phyloP scores from a whole-genome alignment of 1,140 invertebrate species.

The Trichoplusia ni region DNA sequence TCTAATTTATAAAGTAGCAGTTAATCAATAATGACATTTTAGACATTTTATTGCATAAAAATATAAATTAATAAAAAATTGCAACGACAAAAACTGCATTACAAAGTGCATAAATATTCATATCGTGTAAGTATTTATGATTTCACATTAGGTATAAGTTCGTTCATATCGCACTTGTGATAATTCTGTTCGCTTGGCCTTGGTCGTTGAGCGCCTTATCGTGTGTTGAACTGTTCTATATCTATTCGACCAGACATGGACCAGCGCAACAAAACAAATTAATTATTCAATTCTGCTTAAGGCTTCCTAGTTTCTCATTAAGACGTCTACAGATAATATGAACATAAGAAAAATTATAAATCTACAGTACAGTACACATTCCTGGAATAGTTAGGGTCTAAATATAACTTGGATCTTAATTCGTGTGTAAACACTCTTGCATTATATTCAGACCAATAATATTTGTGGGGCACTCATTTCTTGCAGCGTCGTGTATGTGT shows the following conservation, averaged over 20 bases:
- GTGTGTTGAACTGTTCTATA: constrained; percentile 77
- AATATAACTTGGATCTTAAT: neutral
- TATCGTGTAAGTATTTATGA: constrained; percentile 10
- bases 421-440: neutral
- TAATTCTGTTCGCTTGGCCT: constrained; percentile 63
- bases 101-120: neutral
- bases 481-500: constrained; percentile 52
- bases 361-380: no score
- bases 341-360: no score
- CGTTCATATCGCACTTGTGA: constrained; percentile 35
- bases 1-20: no score
- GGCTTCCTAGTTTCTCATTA: no score
- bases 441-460: constrained; percentile 38
- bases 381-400: no score
- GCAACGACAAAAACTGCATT: no score
- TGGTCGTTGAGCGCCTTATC: constrained; percentile 76
- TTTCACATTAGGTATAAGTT: constrained; percentile 24
- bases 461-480: constrained; percentile 52
- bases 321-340: no score
- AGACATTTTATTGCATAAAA: no score
- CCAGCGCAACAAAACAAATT: constrained; percentile 40
- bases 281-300: no score
- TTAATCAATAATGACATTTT: no score
- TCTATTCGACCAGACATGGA: constrained; percentile 54
- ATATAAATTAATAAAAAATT: no score